Conservation (phyloP, 2,888 invertebrate genomes). For the Phalera bucephala region DNA sequence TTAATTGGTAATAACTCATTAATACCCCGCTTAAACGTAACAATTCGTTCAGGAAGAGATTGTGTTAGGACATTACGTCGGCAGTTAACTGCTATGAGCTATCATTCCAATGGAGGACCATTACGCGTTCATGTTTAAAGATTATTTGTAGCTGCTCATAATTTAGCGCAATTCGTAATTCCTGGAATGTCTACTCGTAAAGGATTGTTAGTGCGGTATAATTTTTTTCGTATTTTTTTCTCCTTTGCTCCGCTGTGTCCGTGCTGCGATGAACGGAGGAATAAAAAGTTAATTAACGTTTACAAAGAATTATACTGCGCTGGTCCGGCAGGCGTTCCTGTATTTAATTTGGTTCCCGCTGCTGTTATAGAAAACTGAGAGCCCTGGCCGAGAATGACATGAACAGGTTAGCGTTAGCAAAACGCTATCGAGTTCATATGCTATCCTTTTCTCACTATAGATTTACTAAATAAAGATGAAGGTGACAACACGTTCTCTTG, state of each 20-base stretch:
- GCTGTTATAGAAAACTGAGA: slow-evolving; percentile 22
- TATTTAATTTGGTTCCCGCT: slow-evolving; percentile 24
- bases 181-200: slow-evolving; percentile 59
- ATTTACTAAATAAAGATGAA: too few relatives aligned
- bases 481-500: too few relatives aligned
- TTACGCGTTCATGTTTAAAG: too few relatives aligned
- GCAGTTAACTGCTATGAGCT: too few relatives aligned
- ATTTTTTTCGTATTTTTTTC: slow-evolving; percentile 56
- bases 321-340: slow-evolving; percentile 34
- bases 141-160: slow-evolving; percentile 76
- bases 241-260: slow-evolving; percentile 26
- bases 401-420: too few relatives aligned
- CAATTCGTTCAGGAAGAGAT: too few relatives aligned
- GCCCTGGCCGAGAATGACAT: too few relatives aligned
- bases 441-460: too few relatives aligned
- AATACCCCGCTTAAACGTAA: too few relatives aligned
- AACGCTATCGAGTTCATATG: too few relatives aligned
- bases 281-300: slow-evolving; percentile 63
- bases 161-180: slow-evolving; percentile 69
- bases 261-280: slow-evolving; percentile 36
- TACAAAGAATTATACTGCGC: slow-evolving; percentile 44
- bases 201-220: slow-evolving; percentile 52
- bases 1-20: too few relatives aligned
- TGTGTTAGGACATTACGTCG: slow-evolving; percentile 74
- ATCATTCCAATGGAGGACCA: too few relatives aligned